A percentile compares a stretch with the other conserved stretches of the same genome.
These are phyloP conservation scores for Odontocolon sp. DNA, from an alignment of 2,888 invertebrate species.

Conservation along the genomic window DNA sequence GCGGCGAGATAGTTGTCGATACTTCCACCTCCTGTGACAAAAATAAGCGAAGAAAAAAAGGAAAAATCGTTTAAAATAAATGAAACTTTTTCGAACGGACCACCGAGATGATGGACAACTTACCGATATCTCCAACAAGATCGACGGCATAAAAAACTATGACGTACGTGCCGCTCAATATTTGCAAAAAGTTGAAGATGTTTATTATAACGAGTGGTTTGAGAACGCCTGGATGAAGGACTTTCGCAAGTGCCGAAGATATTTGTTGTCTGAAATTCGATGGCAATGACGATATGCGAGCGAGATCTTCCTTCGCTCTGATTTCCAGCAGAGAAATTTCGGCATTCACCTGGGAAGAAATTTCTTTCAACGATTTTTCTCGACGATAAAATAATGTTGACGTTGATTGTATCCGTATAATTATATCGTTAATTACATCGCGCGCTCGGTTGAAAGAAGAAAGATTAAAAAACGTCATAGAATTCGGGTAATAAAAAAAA, in stretches of 20 bases:
- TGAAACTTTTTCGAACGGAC: too few species aligned
- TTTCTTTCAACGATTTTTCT: too few species aligned
- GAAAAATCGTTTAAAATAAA: too few species aligned
- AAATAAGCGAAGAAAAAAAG: constrained; percentile 7
- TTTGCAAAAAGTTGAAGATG: constrained; percentile 88
- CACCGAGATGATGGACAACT: constrained; percentile 28
- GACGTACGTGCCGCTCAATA: constrained; percentile 88
- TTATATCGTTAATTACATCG: too few species aligned
- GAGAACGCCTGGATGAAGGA: constrained; percentile 85
- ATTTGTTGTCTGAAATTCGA: constrained; percentile 62
- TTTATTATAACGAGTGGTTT: constrained; percentile 89
- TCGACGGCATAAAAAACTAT: constrained; percentile 91
- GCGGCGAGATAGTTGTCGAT: constrained; percentile 84
- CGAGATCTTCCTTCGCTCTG: constrained; percentile 66
- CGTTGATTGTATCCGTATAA: too few species aligned
- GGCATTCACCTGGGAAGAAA: constrained; percentile 65
- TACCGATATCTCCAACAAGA: constrained; percentile 84
- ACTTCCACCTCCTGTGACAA: constrained; percentile 80
- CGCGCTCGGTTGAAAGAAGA: too few species aligned
- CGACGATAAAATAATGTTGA: too few species aligned
- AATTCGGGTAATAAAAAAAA: not conserved
- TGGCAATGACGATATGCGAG: constrained; percentile 59
- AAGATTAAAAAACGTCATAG: not conserved
- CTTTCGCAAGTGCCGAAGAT: constrained; percentile 63
- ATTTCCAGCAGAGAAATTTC: constrained; percentile 70